Evolutionary conservation across 23 tunicate species (phyloP).

Genomic region (Oikopleura albicans): DNA sequence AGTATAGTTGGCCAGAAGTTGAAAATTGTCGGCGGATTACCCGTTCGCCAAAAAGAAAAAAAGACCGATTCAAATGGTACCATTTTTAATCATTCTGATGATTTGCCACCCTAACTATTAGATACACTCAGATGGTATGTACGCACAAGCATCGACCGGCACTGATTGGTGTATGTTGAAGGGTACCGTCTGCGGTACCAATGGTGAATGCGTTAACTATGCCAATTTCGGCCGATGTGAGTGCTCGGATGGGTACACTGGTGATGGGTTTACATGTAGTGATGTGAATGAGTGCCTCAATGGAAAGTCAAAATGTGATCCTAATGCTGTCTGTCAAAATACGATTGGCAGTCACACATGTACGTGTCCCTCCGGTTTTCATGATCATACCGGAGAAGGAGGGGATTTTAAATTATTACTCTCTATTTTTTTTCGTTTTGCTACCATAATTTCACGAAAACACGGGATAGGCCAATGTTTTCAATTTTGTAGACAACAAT

Average conservation of each 20-base stretch:
- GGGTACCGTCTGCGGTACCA: background rate
- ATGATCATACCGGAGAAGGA: background rate
- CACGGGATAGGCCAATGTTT: too few relatives aligned
- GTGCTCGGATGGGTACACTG: background rate
- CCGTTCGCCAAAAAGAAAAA: too few relatives aligned
- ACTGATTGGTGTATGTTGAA: constrained; percentile 2
- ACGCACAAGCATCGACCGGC: background rate
- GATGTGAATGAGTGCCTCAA: background rate
- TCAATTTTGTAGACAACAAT: too few relatives aligned
- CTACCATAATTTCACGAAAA: too few relatives aligned
- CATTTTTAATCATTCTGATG: too few relatives aligned
- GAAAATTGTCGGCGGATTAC: too few relatives aligned
- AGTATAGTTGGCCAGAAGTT: too few relatives aligned
- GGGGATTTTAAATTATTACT: too few relatives aligned
- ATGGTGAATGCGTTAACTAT: constrained; percentile 9
- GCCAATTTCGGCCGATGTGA: background rate
- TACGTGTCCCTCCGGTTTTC: background rate
- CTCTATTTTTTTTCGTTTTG: too few relatives aligned
- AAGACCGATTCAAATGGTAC: too few relatives aligned
- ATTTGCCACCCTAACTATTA: too few relatives aligned
- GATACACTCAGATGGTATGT: background rate
- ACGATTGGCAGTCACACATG: background rate
- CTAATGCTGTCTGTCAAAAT: background rate
- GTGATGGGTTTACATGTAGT: background rate
- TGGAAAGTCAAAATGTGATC: background rate